phyloP scores from a whole-genome alignment of 2,113 vertebrate genomes.

The Silurus glanis region DNA sequence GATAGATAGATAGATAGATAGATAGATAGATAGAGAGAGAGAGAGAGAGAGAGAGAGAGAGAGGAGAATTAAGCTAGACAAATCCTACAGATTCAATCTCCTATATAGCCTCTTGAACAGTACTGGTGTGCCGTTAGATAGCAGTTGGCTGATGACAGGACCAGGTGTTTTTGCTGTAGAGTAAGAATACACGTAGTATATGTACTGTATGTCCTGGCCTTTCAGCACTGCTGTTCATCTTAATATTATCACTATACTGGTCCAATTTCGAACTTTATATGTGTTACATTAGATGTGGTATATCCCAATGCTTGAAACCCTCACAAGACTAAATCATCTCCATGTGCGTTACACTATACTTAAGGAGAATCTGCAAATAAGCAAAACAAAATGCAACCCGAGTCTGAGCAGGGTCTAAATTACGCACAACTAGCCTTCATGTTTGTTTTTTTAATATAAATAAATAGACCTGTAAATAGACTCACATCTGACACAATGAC shows the following conservation, averaged over 20 bases:
- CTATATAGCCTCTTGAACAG: not conserved
- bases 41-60: conserved; percentile 32
- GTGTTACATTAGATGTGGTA: not conserved
- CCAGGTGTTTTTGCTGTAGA: conserved; percentile 31
- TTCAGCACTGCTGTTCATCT: not conserved
- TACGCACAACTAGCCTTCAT: not conserved
- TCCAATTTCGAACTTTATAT: not conserved
- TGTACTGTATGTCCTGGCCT: conserved; percentile 14
- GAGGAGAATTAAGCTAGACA: not conserved
- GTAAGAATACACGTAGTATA: not conserved
- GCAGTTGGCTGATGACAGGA: conserved; percentile 39
- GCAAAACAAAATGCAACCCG: conserved; percentile 4
- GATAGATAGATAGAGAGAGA: conserved; percentile 36
- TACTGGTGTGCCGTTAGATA: conserved; percentile 4
- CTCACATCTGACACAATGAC: conserved; percentile 80
- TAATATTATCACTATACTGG: not conserved
- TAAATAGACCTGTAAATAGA: conserved; percentile 21
- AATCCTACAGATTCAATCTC: not conserved
- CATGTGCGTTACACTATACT: not conserved
- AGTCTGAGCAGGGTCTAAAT: conserved; percentile 6
- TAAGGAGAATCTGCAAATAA: not conserved
- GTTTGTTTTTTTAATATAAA: not conserved
- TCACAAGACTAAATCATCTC: conserved; percentile 3
- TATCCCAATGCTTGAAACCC: not conserved
- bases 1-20: conserved; percentile 32